Conservation (phyloP, 2,113 vertebrate species). For the Notechis scutatus region DNA sequence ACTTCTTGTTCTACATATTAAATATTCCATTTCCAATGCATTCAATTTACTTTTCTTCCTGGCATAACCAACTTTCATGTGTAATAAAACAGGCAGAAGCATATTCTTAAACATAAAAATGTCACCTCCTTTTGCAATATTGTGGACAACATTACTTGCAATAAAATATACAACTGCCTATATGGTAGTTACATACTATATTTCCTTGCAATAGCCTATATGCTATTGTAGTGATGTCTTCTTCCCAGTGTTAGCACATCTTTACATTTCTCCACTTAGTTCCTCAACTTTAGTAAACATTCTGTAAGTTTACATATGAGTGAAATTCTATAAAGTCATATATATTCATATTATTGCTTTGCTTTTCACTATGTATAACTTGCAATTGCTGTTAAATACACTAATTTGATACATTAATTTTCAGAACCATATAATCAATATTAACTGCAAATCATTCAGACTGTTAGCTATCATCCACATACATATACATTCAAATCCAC, state of each 20-base stretch:
- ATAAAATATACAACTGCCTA: not conserved
- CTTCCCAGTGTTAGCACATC: not conserved
- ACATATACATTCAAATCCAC: not conserved
- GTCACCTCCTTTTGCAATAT: not conserved
- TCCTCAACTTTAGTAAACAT: not conserved
- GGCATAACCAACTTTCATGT: not conserved
- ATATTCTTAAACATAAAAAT: not conserved
- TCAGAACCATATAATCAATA: not conserved
- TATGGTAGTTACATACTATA: not conserved
- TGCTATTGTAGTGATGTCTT: not conserved
- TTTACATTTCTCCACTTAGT: not conserved
- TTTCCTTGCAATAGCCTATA: not conserved
- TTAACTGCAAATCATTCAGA: not conserved
- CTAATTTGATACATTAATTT: not conserved
- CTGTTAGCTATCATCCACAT: not conserved
- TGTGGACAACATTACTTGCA: not conserved
- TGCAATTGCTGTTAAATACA: not conserved
- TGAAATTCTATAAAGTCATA: not conserved
- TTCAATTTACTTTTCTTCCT: not conserved
- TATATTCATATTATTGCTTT: not conserved
- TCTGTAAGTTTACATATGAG: not conserved
- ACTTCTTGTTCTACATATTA: not conserved
- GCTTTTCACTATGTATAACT: not conserved
- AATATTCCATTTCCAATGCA: not conserved
- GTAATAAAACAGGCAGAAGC: not conserved